A percentile compares a stretch with the other conserved stretches of the same genome.
phyloP scores from a whole-genome alignment of 2,888 invertebrate species.

The Lasioglossum malachurum region DNA sequence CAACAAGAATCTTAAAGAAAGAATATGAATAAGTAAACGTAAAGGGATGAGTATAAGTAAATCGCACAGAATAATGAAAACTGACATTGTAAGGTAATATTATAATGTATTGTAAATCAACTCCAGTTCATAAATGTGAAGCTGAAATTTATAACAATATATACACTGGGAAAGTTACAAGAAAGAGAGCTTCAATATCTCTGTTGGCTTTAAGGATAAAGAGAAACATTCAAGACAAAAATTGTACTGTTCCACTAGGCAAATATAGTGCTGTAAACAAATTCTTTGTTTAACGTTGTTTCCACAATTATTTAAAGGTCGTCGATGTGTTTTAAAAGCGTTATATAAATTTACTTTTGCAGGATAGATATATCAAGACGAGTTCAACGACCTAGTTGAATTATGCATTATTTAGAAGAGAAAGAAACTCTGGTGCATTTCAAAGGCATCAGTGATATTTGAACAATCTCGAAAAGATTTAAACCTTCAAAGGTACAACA shows the following conservation, averaged over 20 bases:
- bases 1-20: not conserved
- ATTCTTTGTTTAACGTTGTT: not conserved
- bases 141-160: not conserved
- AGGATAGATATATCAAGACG: not conserved
- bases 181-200: not conserved
- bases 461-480: not conserved
- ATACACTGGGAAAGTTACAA: not conserved
- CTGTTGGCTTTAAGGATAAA: not conserved
- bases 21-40: not conserved
- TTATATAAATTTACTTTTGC: not conserved
- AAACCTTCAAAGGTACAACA: not conserved
- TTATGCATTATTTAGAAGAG: not conserved
- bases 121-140: not conserved
- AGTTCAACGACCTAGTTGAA: not conserved
- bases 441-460: not conserved
- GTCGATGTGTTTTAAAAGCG: not conserved
- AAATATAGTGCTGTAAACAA: not conserved
- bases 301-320: not conserved
- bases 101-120: conserved; percentile 1
- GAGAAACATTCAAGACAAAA: not conserved
- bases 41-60: not conserved
- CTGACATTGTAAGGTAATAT: not conserved
- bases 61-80: not conserved
- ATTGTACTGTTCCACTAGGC: not conserved
- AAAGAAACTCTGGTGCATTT: not conserved